Percentiles rank a stretch among this genome's conserved stretches.
phyloP scores from a whole-genome alignment of 2,797 vertebrate species.

The Monodelphis domestica region DNA sequence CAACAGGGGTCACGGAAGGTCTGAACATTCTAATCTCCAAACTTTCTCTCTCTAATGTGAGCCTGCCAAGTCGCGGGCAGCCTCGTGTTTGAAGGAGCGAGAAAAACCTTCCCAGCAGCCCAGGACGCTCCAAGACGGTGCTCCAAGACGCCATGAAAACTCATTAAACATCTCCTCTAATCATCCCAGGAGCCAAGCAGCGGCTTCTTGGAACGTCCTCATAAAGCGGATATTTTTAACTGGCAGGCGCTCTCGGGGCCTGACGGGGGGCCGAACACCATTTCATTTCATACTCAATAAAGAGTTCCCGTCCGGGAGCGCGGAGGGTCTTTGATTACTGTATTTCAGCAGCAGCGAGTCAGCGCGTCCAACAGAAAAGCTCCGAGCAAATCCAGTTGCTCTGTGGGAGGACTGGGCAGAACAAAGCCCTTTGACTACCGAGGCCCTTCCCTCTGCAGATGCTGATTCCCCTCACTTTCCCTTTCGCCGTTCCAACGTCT shows the following conservation, averaged over 20 bases:
- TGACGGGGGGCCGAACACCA: constrained; percentile 84
- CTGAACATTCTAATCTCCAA: constrained; percentile 59
- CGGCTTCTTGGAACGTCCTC: constrained; percentile 77
- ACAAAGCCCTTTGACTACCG: constrained; percentile 87
- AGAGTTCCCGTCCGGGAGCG: constrained; percentile 84
- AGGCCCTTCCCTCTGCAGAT: constrained; percentile 85
- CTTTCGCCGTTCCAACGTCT: constrained; percentile 84
- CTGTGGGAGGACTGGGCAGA: constrained; percentile 85
- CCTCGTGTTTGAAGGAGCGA: constrained; percentile 63
- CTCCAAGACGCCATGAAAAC: constrained; percentile 71
- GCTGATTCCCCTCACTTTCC: constrained; percentile 85
- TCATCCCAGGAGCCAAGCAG: constrained; percentile 82
- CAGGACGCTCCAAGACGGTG: constrained; percentile 64
- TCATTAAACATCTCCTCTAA: constrained; percentile 81
- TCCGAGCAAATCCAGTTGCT: constrained; percentile 85
- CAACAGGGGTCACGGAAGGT: constrained; percentile 69
- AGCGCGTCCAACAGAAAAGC: constrained; percentile 84
- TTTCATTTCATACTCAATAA: constrained; percentile 85
- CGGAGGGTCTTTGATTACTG: constrained; percentile 88
- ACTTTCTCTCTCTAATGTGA: constrained; percentile 68
- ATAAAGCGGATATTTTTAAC: constrained; percentile 84
- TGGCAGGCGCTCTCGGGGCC: constrained; percentile 85
- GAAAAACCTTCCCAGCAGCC: constrained; percentile 80
- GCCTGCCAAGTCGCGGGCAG: constrained; percentile 69
- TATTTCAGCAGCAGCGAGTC: constrained; percentile 84